Conservation (phyloP, 2,797 vertebrate genomes). For the Anisognathus igniventris region DNA sequence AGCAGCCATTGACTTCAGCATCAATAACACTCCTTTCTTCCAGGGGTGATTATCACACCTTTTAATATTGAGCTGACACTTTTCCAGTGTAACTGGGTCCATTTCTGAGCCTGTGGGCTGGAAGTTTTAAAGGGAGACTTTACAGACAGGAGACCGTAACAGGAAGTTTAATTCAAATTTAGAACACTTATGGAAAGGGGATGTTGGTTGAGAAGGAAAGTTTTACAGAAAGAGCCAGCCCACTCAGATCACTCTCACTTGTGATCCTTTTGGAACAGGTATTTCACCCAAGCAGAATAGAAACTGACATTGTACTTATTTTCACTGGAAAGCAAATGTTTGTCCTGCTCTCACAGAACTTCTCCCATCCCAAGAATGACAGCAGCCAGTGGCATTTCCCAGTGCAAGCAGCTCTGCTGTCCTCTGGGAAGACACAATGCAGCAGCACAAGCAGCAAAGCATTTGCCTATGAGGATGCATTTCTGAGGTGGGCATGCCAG, state of each 20-base stretch:
- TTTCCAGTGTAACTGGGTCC: neutral
- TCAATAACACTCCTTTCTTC: neutral
- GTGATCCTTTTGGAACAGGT: neutral
- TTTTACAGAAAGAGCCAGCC: neutral
- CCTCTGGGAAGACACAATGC: neutral
- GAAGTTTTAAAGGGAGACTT: neutral
- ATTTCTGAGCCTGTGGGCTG: neutral
- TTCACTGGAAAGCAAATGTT: neutral
- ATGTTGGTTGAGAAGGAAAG: neutral
- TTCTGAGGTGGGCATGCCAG: neutral
- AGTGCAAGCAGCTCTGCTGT: neutral
- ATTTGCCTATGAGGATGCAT: neutral
- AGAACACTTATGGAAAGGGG: neutral
- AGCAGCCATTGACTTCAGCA: neutral
- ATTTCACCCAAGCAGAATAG: neutral
- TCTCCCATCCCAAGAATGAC: neutral
- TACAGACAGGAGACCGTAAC: neutral
- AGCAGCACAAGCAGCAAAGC: neutral
- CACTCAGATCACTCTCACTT: neutral
- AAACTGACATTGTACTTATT: neutral
- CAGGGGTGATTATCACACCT: neutral
- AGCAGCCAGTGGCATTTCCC: accelerated
- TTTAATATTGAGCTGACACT: neutral
- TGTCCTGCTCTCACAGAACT: neutral
- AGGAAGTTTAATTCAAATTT: neutral